Evolutionary conservation across 2,888 invertebrate genomes (phyloP).

Genomic region (Microctonus aethiopoides): DNA sequence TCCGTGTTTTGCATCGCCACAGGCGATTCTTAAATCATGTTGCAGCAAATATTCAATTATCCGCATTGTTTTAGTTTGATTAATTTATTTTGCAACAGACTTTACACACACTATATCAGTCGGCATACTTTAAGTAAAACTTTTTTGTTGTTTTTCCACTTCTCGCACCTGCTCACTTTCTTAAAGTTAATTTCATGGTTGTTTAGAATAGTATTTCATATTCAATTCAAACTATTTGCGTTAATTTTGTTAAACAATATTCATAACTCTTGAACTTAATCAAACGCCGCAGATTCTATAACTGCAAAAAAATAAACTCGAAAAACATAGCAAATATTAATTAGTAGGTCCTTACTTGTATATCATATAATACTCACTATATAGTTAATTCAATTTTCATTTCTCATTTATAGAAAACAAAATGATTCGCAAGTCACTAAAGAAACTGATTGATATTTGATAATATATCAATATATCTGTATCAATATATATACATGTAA

Average conservation of each 20-base stretch:
- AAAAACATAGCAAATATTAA: neutral
- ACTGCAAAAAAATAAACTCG: too few relatives aligned
- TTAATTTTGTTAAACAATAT: slow-evolving; percentile 39
- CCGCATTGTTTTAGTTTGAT: slow-evolving; percentile 53
- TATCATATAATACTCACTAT: neutral
- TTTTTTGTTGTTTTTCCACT: neutral
- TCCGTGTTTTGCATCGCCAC: slow-evolving; percentile 34
- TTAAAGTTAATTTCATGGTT: slow-evolving; percentile 53
- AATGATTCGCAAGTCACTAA: too few relatives aligned
- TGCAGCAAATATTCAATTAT: slow-evolving; percentile 56
- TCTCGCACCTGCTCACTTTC: slow-evolving; percentile 6
- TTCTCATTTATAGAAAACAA: too few relatives aligned
- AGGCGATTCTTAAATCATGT: slow-evolving; percentile 55
- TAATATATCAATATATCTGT: too few relatives aligned
- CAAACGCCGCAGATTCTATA: neutral
- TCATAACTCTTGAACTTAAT: slow-evolving; percentile 11
- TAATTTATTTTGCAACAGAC: slow-evolving; percentile 39
- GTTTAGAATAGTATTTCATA: slow-evolving; percentile 45
- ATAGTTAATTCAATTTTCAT: too few relatives aligned
- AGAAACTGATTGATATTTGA: too few relatives aligned
- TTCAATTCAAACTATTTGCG: slow-evolving; percentile 47
- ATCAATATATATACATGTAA: too few relatives aligned
- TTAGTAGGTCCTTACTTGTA: neutral
- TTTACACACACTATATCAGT: neutral
- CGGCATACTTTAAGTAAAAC: neutral